Evolutionary conservation across 2,888 invertebrate species (phyloP).

Genomic region (Galerucella pusilla): DNA sequence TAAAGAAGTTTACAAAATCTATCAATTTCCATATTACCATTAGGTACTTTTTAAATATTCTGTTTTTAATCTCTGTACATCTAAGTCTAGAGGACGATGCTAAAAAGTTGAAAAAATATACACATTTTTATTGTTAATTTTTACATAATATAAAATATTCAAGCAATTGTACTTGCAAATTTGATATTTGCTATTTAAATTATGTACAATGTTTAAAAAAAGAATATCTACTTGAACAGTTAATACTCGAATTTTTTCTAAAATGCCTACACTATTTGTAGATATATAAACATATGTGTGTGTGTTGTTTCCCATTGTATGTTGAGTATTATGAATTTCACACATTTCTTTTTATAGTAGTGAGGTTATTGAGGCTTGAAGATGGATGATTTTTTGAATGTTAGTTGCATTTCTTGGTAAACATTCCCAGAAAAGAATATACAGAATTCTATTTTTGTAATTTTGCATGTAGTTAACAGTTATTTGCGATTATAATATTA

Average conservation of each 20-base stretch:
- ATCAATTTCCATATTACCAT: no score
- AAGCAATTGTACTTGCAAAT: not conserved
- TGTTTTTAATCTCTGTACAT: no score
- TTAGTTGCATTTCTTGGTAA: conserved; percentile 40
- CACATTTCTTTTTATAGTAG: conserved; percentile 23
- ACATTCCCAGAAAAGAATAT: conserved; percentile 41
- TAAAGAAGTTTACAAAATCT: no score
- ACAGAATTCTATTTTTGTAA: conserved; percentile 45
- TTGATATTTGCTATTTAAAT: not conserved
- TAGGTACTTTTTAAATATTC: no score
- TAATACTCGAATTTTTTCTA: not conserved
- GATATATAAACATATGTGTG: conserved; percentile 18
- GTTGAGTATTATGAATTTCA: conserved; percentile 26
- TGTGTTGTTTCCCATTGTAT: conserved; percentile 30
- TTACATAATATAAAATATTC: not conserved
- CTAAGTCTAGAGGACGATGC: no score
- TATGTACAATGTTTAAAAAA: not conserved
- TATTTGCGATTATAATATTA: conserved; percentile 39
- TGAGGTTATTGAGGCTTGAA: conserved; percentile 34
- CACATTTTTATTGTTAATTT: not conserved
- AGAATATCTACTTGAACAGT: not conserved
- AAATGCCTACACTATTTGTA: conserved; percentile 20
- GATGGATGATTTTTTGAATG: conserved; percentile 35
- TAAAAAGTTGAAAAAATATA: no score
- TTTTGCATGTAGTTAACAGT: conserved; percentile 42